Conservation (phyloP, 2,797 vertebrate genomes). For the Chloroceryle amazona region DNA sequence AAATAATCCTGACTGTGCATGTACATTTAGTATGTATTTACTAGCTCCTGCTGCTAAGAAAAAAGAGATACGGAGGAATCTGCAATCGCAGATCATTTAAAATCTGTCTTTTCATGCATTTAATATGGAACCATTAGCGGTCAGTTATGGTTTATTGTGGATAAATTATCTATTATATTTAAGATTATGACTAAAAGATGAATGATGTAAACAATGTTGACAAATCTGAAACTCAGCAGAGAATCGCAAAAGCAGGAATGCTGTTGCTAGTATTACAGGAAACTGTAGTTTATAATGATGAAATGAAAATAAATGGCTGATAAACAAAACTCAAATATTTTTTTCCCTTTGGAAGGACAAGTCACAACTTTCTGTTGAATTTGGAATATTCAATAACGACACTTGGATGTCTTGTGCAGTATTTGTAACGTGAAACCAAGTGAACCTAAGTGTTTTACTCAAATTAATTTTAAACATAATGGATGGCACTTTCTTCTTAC, state of each 20-base stretch:
- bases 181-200: background rate
- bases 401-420: background rate
- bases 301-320: background rate
- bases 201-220: background rate
- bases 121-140: background rate
- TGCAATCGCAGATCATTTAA: background rate
- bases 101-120: background rate
- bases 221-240: background rate
- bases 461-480: background rate
- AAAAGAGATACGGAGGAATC: no score
- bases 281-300: background rate
- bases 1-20: background rate
- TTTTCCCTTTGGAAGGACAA: background rate
- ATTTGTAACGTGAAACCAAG: background rate
- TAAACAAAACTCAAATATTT: conserved; percentile 14
- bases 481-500: background rate
- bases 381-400: background rate
- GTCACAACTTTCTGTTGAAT: background rate
- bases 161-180: background rate
- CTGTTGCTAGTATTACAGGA: background rate
- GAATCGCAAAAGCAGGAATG: background rate
- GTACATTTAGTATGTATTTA: background rate
- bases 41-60: background rate
- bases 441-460: background rate
- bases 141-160: background rate